Percentiles rank a stretch among this genome's conserved stretches.
Evolutionary conservation across 2,113 vertebrate genomes (phyloP).

Genomic region (Acrocephalus arundinaceus): DNA sequence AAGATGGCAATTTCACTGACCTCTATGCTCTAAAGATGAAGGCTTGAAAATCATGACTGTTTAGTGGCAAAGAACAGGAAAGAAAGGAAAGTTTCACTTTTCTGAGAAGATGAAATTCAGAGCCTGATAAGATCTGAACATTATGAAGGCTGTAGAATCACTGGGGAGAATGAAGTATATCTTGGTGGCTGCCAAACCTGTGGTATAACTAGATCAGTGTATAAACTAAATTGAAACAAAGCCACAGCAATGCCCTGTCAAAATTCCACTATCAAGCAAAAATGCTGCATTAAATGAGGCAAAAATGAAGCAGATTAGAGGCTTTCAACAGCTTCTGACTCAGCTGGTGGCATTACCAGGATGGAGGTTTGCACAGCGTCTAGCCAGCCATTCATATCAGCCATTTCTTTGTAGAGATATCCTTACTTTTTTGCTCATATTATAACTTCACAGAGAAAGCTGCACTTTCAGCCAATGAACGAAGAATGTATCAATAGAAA

Average conservation of each 20-base stretch:
- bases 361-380: not conserved
- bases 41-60: not conserved
- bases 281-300: not conserved
- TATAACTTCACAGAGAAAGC: not conserved
- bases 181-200: conserved; percentile 18
- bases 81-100: conserved; percentile 15
- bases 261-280: conserved; percentile 1
- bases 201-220: not conserved
- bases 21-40: conserved; percentile 3
- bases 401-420: not conserved
- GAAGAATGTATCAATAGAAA: not conserved
- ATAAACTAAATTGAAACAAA: conserved; percentile 46
- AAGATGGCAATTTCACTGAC: conserved; percentile 49
- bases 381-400: not conserved
- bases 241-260: conserved; percentile 21
- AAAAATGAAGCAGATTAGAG: conserved; percentile 17
- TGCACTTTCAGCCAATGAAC: conserved; percentile 6
- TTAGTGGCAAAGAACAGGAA: not conserved
- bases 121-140: not conserved
- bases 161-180: not conserved
- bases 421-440: not conserved
- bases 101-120: conserved; percentile 19
- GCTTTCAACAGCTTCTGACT: conserved; percentile 33
- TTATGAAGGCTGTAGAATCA: not conserved
- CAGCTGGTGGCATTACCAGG: conserved; percentile 1